These are phyloP conservation scores for Philotrypesis tridentata DNA, from an alignment of 1,140 invertebrate genomes.

Conservation along the genomic window DNA sequence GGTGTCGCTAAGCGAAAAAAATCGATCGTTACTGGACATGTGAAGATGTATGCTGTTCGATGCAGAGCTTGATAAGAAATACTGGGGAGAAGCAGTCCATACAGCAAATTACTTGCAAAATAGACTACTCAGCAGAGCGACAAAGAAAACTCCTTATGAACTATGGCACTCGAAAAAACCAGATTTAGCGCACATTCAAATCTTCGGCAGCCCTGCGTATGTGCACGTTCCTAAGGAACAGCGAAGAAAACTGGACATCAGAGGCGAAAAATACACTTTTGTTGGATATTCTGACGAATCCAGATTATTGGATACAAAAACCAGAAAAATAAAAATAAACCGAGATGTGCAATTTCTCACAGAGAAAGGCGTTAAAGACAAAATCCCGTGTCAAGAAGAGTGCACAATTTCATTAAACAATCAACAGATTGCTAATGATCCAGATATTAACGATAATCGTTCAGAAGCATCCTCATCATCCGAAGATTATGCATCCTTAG, in stretches of 20 bases:
- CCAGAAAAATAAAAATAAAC: slow-evolving; percentile 54
- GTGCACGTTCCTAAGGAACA: slow-evolving; percentile 55
- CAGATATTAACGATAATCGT: neutral
- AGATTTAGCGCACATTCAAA: slow-evolving; percentile 47
- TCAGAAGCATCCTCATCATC: neutral
- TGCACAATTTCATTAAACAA: neutral
- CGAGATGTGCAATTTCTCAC: slow-evolving; percentile 58
- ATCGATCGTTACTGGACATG: slow-evolving; percentile 62
- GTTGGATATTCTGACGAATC: slow-evolving; percentile 45
- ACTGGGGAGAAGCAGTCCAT: slow-evolving; percentile 70
- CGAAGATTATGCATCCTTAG: neutral
- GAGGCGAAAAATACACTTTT: slow-evolving; percentile 43
- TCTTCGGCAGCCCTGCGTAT: slow-evolving; percentile 51
- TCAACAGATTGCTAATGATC: neutral
- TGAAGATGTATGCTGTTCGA: slow-evolving; percentile 61
- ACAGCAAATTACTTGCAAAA: slow-evolving; percentile 67
- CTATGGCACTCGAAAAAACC: slow-evolving; percentile 51
- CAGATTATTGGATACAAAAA: slow-evolving; percentile 55
- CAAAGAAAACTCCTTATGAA: slow-evolving; percentile 51
- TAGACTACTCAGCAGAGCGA: slow-evolving; percentile 46
- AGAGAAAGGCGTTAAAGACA: neutral
- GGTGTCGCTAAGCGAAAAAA: slow-evolving; percentile 66
- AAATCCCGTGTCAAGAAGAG: neutral
- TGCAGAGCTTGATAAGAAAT: slow-evolving; percentile 56
- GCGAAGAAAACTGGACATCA: slow-evolving; percentile 57